phyloP scores from a whole-genome alignment of 2,888 invertebrate species.

The Dolomedes plantarius region DNA sequence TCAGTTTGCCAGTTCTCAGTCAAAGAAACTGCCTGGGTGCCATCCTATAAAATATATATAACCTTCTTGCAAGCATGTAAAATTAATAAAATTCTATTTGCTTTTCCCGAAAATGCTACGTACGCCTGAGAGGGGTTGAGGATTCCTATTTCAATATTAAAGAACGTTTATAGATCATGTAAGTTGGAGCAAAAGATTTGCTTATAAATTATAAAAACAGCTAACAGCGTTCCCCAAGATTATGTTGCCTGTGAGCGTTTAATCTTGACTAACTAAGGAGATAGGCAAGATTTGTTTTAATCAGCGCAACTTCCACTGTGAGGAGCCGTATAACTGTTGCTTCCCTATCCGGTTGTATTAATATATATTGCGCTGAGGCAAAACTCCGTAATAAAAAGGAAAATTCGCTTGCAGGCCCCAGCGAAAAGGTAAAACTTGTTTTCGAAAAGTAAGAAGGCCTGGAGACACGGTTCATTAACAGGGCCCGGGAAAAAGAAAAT shows the following conservation, averaged over 20 bases:
- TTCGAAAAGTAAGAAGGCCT: slow-evolving; percentile 22
- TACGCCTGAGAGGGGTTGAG: neutral
- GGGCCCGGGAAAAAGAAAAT: slow-evolving; percentile 44
- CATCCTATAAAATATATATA: too few species aligned
- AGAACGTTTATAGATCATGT: neutral
- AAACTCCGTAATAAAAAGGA: slow-evolving; percentile 40
- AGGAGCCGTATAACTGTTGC: slow-evolving; percentile 46
- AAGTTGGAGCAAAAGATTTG: neutral
- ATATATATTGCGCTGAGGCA: slow-evolving; percentile 41
- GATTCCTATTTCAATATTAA: neutral
- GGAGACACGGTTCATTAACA: slow-evolving; percentile 35
- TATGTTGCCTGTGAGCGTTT: neutral
- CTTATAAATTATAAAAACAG: slow-evolving; percentile 8
- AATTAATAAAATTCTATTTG: neutral
- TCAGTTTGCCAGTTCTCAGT: too few species aligned
- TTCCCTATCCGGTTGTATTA: slow-evolving; percentile 45
- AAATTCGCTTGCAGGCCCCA: slow-evolving; percentile 37
- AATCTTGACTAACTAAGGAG: slow-evolving; percentile 5
- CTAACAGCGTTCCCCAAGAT: neutral
- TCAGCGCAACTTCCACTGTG: slow-evolving; percentile 20
- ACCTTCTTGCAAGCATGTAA: neutral
- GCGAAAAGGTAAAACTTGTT: slow-evolving; percentile 66
- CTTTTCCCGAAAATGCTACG: neutral
- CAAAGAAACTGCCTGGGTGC: too few species aligned
- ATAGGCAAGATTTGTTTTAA: slow-evolving; percentile 32